Evolutionary conservation across 2,888 invertebrate species (phyloP).

Genomic region (Reticulitermes lucifugus): DNA sequence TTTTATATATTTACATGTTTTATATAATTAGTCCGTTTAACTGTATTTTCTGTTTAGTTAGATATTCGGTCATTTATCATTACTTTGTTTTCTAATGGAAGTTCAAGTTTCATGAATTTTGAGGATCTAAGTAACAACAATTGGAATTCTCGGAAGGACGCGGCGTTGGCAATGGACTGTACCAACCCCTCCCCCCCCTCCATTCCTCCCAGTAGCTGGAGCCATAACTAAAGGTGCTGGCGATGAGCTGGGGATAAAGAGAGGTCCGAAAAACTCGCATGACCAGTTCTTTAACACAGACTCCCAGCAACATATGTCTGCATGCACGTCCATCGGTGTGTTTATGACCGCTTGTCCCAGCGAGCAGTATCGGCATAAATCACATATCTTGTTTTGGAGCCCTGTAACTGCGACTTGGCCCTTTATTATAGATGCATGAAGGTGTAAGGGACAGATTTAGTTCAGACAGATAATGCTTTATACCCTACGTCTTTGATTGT

Average conservation of each 20-base stretch:
- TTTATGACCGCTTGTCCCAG: constrained; percentile 26
- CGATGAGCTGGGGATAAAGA: not conserved
- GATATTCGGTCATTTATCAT: too few relatives aligned
- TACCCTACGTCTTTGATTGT: too few relatives aligned
- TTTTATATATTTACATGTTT: too few relatives aligned
- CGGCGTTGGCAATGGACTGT: too few relatives aligned
- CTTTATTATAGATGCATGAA: not conserved
- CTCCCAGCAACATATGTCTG: constrained; percentile 23
- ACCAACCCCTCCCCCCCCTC: not conserved
- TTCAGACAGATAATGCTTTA: not conserved
- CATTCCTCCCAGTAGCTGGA: not conserved
- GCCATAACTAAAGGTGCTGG: constrained; percentile 22
- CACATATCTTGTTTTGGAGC: not conserved
- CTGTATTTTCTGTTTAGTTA: too few relatives aligned
- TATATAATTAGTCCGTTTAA: too few relatives aligned
- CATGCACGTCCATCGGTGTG: constrained; percentile 30
- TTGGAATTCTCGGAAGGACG: too few relatives aligned
- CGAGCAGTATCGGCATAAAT: constrained; percentile 32
- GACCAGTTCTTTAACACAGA: constrained; percentile 44
- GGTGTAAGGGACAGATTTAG: not conserved
- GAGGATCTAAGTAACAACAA: too few relatives aligned
- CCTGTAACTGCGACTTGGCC: not conserved
- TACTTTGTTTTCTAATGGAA: too few relatives aligned
- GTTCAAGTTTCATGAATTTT: too few relatives aligned
- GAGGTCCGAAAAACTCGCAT: constrained; percentile 47